Percentiles rank a stretch among this genome's conserved stretches.
Conservation (phyloP, 2,797 vertebrate species). For the Tauraco hartlaubi region DNA sequence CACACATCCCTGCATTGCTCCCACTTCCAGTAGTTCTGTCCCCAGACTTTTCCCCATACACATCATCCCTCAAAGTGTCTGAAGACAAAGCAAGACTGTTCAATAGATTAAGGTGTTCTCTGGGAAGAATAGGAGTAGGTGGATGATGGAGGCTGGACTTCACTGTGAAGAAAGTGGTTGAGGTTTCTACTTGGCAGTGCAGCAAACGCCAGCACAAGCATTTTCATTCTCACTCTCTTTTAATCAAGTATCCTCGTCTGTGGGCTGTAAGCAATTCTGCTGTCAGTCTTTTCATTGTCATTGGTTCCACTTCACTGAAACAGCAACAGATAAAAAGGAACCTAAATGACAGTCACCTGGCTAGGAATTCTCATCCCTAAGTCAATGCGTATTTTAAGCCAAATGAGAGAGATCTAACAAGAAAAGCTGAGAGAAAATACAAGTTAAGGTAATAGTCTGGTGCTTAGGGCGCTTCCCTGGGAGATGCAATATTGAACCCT, state of each 20-base stretch:
- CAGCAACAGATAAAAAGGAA: background rate
- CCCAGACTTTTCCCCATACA: accelerated
- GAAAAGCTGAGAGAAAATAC: background rate
- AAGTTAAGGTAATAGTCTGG: background rate
- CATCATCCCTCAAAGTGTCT: background rate
- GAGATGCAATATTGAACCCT: background rate
- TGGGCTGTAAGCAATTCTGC: background rate
- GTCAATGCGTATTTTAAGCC: background rate
- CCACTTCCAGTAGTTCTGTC: background rate
- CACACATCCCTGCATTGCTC: background rate
- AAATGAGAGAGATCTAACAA: background rate
- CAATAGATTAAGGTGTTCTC: background rate
- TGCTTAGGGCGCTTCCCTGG: background rate
- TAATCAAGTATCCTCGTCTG: background rate
- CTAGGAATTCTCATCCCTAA: background rate
- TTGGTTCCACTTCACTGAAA: background rate
- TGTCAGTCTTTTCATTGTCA: background rate
- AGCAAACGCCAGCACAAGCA: background rate
- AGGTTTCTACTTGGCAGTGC: background rate
- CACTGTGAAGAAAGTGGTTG: background rate
- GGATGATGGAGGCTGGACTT: background rate
- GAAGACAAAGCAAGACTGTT: background rate
- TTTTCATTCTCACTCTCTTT: background rate
- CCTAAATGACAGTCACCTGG: background rate
- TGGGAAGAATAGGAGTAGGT: background rate